Evolutionary conservation across 1,140 invertebrate genomes (phyloP).

Genomic region (Calephelis virginiensis): DNA sequence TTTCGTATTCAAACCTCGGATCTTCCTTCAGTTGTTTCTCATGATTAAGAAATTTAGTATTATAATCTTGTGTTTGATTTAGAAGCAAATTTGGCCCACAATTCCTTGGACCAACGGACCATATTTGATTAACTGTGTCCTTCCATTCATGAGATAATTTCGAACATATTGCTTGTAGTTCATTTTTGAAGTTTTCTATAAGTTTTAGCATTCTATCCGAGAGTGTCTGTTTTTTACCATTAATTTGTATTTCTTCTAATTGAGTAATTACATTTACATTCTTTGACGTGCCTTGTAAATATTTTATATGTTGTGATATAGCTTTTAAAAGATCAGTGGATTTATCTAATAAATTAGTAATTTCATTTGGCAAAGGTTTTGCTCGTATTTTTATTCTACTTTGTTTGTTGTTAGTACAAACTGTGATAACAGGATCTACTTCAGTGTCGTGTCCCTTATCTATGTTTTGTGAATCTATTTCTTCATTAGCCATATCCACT

Average conservation of each 20-base stretch:
- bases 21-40: conserved; percentile 70
- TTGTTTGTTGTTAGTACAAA: conserved; percentile 85
- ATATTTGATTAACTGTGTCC: conserved; percentile 86
- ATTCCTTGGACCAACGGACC: conserved; percentile 94
- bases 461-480: conserved; percentile 81
- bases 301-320: conserved; percentile 67
- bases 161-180: conserved; percentile 82
- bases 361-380: conserved; percentile 86
- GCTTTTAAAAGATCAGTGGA: conserved; percentile 79
- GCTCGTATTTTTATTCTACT: conserved; percentile 88
- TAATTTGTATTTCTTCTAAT: conserved; percentile 48
- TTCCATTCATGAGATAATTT: conserved; percentile 80
- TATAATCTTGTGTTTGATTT: conserved; percentile 84
- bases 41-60: conserved; percentile 68
- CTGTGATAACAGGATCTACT: conserved; percentile 79
- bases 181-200: conserved; percentile 81
- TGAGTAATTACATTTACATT: conserved; percentile 56
- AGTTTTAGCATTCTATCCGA: conserved; percentile 79
- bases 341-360: conserved; percentile 82
- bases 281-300: conserved; percentile 52
- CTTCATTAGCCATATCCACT: conserved; percentile 94
- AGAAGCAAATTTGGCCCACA: conserved; percentile 94
- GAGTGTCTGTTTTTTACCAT: conserved; percentile 51
- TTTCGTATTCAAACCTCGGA: conserved; percentile 82
- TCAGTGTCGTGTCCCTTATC: conserved; percentile 49